phyloP scores from a whole-genome alignment of 2,113 vertebrate genomes.

The Ictalurus punctatus region DNA sequence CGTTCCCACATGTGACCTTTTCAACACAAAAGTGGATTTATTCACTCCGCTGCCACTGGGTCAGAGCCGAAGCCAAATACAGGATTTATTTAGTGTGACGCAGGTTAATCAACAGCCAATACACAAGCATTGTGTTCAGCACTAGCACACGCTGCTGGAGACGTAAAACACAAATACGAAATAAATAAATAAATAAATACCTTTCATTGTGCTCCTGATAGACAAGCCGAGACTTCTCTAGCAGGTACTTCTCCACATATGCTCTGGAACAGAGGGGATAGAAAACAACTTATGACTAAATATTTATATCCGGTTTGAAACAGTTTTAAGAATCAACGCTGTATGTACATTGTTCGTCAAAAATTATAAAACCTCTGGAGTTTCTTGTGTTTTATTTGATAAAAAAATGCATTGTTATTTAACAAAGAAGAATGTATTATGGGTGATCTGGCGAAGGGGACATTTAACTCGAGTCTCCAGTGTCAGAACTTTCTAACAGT shows the following conservation, averaged over 20 bases:
- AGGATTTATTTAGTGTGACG: slow-evolving; percentile 12
- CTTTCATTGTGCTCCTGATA: slow-evolving; percentile 98
- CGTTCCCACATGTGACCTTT: slow-evolving; percentile 32
- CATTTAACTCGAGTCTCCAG: no score
- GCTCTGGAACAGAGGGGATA: slow-evolving; percentile 76
- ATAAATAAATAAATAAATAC: slow-evolving; percentile 63
- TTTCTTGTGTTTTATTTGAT: neutral
- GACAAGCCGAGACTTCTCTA: slow-evolving; percentile 96
- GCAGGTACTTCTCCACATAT: slow-evolving; percentile 96
- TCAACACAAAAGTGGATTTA: slow-evolving; percentile 38
- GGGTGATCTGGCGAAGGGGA: no score
- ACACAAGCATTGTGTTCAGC: neutral
- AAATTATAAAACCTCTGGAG: neutral
- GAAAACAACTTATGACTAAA: neutral
- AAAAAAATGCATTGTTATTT: no score
- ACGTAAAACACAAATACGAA: neutral
- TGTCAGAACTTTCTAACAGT: no score
- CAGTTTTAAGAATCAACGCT: no score
- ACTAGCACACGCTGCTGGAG: neutral
- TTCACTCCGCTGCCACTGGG: slow-evolving; percentile 18
- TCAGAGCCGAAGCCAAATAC: neutral
- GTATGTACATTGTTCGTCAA: no score
- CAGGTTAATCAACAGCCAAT: neutral
- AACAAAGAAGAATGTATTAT: no score
- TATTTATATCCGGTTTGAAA: neutral